Evolutionary conservation across 2,113 vertebrate species (phyloP).

Genomic region (Hepsetus odoe): DNA sequence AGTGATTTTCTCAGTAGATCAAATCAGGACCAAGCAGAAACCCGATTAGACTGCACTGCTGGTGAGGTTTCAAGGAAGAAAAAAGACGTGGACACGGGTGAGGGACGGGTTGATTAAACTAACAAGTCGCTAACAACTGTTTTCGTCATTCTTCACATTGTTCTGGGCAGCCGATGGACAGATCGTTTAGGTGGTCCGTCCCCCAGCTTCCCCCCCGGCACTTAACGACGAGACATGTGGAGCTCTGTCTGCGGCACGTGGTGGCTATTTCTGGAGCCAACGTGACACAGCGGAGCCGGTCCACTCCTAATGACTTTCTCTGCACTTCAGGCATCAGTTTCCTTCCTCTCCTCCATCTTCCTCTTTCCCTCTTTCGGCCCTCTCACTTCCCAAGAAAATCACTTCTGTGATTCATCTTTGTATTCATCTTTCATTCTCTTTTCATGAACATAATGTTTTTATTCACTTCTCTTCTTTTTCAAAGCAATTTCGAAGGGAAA

Average conservation of each 20-base stretch:
- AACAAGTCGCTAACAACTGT: background rate
- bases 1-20: background rate
- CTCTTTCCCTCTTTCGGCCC: background rate
- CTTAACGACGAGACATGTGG: background rate
- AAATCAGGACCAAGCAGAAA: background rate
- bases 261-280: slow-evolving; percentile 13
- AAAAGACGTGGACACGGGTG: background rate
- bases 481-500: too few species aligned
- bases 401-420: too few species aligned
- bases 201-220: background rate
- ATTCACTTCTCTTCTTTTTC: too few species aligned
- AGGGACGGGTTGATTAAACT: background rate
- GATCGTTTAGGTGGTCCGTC: background rate
- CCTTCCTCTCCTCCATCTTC: background rate
- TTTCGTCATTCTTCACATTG: background rate
- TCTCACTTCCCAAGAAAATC: background rate
- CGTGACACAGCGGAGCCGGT: slow-evolving; percentile 11
- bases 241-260: background rate
- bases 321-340: slow-evolving; percentile 23
- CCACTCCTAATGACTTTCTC: slow-evolving; percentile 26
- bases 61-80: background rate
- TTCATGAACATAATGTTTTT: too few species aligned
- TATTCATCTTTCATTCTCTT: background rate
- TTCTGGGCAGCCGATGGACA: background rate
- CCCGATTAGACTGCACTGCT: background rate